phyloP scores from a whole-genome alignment of 2,888 invertebrate genomes.

The Linnaemya tessellans region DNA sequence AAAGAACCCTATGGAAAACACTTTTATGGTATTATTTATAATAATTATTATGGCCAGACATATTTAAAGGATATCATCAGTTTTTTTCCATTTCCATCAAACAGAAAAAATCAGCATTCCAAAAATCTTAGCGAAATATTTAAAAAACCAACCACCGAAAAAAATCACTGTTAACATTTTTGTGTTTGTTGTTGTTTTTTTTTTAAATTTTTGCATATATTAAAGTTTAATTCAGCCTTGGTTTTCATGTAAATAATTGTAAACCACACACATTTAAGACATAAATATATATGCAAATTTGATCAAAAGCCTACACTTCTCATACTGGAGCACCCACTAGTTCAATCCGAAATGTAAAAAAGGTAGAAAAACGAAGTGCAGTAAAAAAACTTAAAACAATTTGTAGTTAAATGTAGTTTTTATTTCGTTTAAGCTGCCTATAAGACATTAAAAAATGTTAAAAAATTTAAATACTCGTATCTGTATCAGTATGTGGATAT shows the following conservation, averaged over 20 bases:
- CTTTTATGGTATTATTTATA: too few species aligned
- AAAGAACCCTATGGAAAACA: too few species aligned
- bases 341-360: not conserved
- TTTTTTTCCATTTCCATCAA: too few species aligned
- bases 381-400: slow-evolving; percentile 20
- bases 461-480: too few species aligned
- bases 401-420: not conserved
- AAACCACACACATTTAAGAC: slow-evolving; percentile 18
- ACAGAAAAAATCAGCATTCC: too few species aligned
- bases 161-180: not conserved
- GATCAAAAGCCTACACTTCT: slow-evolving; percentile 56
- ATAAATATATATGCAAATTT: slow-evolving; percentile 43
- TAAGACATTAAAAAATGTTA: not conserved
- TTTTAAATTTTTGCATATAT: slow-evolving; percentile 17
- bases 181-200: too few species aligned
- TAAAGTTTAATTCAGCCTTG: slow-evolving; percentile 54
- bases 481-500: not conserved
- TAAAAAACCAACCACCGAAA: not conserved
- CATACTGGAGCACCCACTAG: slow-evolving; percentile 49
- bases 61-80: too few species aligned
- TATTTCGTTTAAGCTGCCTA: not conserved
- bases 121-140: too few species aligned
- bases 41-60: too few species aligned
- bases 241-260: slow-evolving; percentile 37
- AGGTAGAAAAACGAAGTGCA: not conserved